Percentiles rank a stretch among this genome's conserved stretches.
Evolutionary conservation across 2,888 invertebrate genomes (phyloP).

Genomic region (Timema cristinae): DNA sequence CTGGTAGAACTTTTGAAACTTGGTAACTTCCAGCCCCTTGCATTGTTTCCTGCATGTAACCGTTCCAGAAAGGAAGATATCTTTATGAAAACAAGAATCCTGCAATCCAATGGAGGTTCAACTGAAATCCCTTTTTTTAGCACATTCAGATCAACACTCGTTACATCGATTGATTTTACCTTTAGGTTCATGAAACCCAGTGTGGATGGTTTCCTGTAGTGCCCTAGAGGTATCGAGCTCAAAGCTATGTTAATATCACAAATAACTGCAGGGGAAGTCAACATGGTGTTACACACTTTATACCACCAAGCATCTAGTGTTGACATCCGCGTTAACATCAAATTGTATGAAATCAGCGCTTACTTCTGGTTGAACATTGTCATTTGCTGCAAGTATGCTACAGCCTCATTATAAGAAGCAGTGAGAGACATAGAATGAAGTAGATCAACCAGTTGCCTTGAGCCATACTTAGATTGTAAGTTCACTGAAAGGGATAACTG

Average conservation of each 20-base stretch:
- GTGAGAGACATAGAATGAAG: neutral
- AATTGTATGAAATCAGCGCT: neutral
- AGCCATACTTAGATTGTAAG: neutral
- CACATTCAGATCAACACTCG: neutral
- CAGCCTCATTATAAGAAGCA: neutral
- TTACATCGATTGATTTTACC: neutral
- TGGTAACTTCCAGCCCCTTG: conserved; percentile 7
- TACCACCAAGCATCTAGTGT: neutral
- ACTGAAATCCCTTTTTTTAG: neutral
- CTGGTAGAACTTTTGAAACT: neutral
- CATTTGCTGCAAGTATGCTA: neutral
- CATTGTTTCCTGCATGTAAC: neutral
- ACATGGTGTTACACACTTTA: neutral
- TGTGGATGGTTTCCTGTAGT: neutral
- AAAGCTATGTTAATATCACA: neutral
- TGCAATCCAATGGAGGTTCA: neutral
- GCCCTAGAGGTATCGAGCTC: neutral
- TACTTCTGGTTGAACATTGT: neutral
- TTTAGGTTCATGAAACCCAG: neutral
- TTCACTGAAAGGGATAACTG: neutral
- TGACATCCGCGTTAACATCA: neutral
- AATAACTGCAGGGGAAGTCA: neutral
- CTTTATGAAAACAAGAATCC: neutral
- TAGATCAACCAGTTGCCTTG: neutral
- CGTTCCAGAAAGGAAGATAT: neutral